A percentile compares a stretch with the other conserved stretches of the same genome.
Conservation (phyloP, 2,113 vertebrate genomes). For the Trematocara nigrifrons region DNA sequence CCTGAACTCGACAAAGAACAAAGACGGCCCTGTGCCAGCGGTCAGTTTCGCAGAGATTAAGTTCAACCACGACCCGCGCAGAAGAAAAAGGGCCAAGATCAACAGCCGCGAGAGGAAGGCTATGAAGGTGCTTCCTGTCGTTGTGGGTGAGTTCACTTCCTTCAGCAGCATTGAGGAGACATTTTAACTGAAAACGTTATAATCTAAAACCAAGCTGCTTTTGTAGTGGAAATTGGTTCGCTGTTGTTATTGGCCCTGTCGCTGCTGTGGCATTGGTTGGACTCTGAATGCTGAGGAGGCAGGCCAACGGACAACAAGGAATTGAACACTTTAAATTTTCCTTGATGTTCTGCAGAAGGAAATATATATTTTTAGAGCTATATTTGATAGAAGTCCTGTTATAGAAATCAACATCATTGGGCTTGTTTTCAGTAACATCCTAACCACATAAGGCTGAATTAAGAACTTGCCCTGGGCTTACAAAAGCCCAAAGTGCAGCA, state of each 20-base stretch:
- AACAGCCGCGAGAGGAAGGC: constrained; percentile 88
- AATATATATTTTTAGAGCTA: neutral
- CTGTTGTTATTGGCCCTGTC: neutral
- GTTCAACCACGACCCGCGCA: constrained; percentile 42
- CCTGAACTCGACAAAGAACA: constrained; percentile 35
- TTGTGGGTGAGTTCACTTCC: constrained; percentile 80
- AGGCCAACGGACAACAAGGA: neutral
- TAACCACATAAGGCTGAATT: neutral
- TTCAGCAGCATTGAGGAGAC: neutral
- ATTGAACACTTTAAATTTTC: neutral
- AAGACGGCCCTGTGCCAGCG: constrained; percentile 47
- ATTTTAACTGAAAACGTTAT: neutral
- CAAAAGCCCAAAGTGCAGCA: neutral
- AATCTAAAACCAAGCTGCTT: neutral
- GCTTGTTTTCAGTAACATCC: neutral
- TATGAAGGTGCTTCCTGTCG: constrained; percentile 90
- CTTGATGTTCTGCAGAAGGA: neutral
- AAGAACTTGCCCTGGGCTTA: neutral
- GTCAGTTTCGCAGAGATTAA: constrained; percentile 71
- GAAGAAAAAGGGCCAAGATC: constrained; percentile 80
- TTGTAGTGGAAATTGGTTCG: neutral
- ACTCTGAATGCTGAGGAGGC: neutral
- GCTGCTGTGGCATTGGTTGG: neutral
- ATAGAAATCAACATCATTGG: neutral
- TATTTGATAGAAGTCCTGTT: neutral